Conservation (phyloP, 2,113 vertebrate genomes). For the Anhinga anhinga region DNA sequence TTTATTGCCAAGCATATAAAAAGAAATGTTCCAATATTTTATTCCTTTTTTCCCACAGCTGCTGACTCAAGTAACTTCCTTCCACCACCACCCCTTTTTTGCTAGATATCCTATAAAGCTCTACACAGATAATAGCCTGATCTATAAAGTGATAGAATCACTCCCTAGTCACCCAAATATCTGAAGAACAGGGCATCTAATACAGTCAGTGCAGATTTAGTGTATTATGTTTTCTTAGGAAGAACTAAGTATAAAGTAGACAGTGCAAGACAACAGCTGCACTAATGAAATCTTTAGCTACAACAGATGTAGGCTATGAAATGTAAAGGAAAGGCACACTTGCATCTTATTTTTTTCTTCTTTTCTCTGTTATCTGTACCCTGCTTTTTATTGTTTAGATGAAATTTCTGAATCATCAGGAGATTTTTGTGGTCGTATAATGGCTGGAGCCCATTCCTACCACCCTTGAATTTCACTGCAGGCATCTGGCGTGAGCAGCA, state of each 20-base stretch:
- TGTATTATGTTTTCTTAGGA: not conserved
- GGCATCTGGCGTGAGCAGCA: slow-evolving; percentile 51
- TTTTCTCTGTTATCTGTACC: slow-evolving; percentile 53
- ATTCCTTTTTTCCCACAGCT: slow-evolving; percentile 26
- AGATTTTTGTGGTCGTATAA: slow-evolving; percentile 59
- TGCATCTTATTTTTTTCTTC: slow-evolving; percentile 22
- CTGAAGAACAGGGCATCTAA: not conserved
- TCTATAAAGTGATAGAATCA: slow-evolving; percentile 12
- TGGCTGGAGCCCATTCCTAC: slow-evolving; percentile 55
- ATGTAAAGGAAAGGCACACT: slow-evolving; percentile 6
- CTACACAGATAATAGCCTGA: not conserved
- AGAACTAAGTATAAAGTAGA: not conserved
- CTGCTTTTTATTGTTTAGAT: slow-evolving; percentile 58
- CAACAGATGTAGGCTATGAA: slow-evolving; percentile 38
- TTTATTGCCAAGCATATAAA: slow-evolving; percentile 50
- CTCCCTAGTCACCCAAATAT: not conserved
- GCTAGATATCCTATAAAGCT: not conserved
- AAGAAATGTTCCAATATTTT: slow-evolving; percentile 39
- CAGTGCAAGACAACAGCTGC: slow-evolving; percentile 21
- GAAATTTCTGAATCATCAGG: slow-evolving; percentile 62
- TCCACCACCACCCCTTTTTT: not conserved
- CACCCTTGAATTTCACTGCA: slow-evolving; percentile 61
- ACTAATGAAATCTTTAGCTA: slow-evolving; percentile 51
- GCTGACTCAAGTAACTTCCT: slow-evolving; percentile 31
- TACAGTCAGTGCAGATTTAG: not conserved